These are phyloP conservation scores for Sarcophaga variegata DNA, from an alignment of 2,888 invertebrate species.

Conservation along the genomic window DNA sequence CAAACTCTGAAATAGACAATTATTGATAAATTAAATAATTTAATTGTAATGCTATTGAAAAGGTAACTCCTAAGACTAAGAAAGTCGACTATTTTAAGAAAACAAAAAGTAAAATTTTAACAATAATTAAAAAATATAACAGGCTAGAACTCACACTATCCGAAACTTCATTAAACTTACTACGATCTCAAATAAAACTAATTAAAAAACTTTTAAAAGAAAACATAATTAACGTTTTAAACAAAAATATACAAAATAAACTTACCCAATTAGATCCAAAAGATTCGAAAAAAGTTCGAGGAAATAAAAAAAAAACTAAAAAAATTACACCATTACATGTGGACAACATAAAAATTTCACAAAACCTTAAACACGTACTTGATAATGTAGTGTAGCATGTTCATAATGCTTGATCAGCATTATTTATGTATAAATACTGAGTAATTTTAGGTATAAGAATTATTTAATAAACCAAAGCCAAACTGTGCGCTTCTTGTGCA, in stretches of 20 bases:
- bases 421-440: no score
- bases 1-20: conserved; percentile 8
- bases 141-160: neutral
- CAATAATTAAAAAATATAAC: neutral
- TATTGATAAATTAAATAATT: neutral
- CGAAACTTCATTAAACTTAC: neutral
- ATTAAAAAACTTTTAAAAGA: conserved; percentile 24
- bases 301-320: conserved; percentile 20
- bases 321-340: neutral
- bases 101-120: neutral
- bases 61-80: neutral
- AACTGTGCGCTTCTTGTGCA: no score
- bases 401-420: no score
- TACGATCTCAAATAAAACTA: conserved; percentile 11
- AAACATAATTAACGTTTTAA: neutral
- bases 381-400: neutral
- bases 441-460: no score
- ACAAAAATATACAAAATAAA: neutral
- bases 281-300: conserved; percentile 21
- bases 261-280: conserved; percentile 2
- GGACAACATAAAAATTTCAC: conserved; percentile 7
- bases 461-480: no score
- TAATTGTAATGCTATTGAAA: conserved; percentile 5
- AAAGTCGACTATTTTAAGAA: neutral
- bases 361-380: neutral